These are phyloP conservation scores for Champsocephalus esox DNA, from an alignment of 2,797 vertebrate genomes.

Conservation along the genomic window DNA sequence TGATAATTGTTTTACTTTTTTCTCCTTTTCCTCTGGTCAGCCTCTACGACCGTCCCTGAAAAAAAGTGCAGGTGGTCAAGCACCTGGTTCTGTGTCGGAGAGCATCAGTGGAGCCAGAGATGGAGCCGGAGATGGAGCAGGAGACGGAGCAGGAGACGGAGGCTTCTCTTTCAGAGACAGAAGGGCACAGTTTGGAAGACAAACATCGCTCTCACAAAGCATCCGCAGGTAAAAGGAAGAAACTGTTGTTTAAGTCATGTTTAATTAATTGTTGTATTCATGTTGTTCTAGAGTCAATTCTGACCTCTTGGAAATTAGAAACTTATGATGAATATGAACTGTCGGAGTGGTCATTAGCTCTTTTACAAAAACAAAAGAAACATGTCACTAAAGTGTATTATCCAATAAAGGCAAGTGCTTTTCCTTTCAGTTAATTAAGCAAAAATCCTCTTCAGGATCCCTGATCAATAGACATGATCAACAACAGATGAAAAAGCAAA, in stretches of 20 bases:
- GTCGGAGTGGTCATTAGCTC: background rate
- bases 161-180: conserved; percentile 66
- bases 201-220: conserved; percentile 94
- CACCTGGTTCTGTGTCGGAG: conserved; percentile 68
- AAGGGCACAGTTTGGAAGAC: conserved; percentile 83
- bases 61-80: conserved; percentile 87
- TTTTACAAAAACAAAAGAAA: background rate
- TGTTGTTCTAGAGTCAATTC: background rate
- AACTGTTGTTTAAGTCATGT: background rate
- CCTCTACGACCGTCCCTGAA: conserved; percentile 83
- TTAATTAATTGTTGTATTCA: background rate
- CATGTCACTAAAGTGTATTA: background rate
- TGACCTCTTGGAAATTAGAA: background rate
- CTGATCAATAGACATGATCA: background rate
- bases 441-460: background rate
- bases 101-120: conserved; percentile 56
- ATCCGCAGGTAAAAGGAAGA: conserved; percentile 89
- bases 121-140: conserved; percentile 17
- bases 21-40: conserved; percentile 65
- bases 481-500: no score
- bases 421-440: background rate
- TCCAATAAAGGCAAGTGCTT: background rate
- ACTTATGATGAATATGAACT: background rate
- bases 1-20: background rate
- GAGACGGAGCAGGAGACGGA: conserved; percentile 72